Evolutionary conservation across 2,797 vertebrate genomes (phyloP).

Genomic region (Amniataba percoides): DNA sequence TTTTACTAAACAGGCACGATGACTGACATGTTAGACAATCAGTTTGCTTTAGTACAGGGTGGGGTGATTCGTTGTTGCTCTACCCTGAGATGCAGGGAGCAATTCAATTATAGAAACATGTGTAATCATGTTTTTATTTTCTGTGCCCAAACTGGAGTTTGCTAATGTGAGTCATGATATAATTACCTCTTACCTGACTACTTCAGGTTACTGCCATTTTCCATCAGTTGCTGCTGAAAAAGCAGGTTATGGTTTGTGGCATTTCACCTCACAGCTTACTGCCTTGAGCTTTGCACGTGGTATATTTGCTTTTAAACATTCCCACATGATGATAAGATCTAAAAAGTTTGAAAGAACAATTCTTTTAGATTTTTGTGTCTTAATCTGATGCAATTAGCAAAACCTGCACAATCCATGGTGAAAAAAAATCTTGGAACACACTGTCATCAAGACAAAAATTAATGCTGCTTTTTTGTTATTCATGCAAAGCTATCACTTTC

Average conservation of each 20-base stretch:
- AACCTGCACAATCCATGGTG: background rate
- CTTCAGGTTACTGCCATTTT: slow-evolving; percentile 7
- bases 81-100: slow-evolving; percentile 19
- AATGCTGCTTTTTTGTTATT: background rate
- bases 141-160: slow-evolving; percentile 8
- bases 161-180: slow-evolving; percentile 11
- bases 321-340: background rate
- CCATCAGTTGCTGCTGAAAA: slow-evolving; percentile 16
- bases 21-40: slow-evolving; percentile 64
- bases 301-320: slow-evolving; percentile 10
- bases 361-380: background rate
- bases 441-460: background rate
- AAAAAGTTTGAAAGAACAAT: background rate
- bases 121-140: slow-evolving; percentile 52
- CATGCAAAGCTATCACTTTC: slow-evolving; percentile 20
- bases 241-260: slow-evolving; percentile 57
- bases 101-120: slow-evolving; percentile 49
- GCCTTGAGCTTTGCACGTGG: background rate
- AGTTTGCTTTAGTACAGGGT: slow-evolving; percentile 34
- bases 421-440: background rate
- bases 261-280: slow-evolving; percentile 1
- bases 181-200: slow-evolving; percentile 19
- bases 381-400: background rate
- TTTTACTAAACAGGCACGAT: slow-evolving; percentile 24
- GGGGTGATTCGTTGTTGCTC: slow-evolving; percentile 34